phyloP scores from a whole-genome alignment of 2,797 vertebrate genomes.

The Sebastolobus altivelis region DNA sequence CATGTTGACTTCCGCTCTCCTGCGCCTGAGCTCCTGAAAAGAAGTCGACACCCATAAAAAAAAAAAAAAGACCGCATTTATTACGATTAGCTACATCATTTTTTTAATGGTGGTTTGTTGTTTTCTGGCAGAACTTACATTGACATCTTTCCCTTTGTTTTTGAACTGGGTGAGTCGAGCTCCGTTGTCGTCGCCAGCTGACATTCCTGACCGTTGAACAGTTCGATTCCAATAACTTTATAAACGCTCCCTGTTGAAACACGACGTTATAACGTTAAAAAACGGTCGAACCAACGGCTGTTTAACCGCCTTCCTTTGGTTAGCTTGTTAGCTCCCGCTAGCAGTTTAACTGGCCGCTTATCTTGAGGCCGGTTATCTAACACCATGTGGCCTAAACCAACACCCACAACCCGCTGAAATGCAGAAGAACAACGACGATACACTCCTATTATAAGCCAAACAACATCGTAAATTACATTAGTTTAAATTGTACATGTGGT shows the following conservation, averaged over 20 bases:
- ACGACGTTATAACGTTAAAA: background rate
- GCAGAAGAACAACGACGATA: background rate
- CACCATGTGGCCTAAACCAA: slow-evolving; percentile 59
- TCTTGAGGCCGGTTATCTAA: slow-evolving; percentile 57
- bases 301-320: too few relatives aligned
- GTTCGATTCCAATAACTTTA: background rate
- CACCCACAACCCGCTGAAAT: background rate
- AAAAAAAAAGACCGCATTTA: too few relatives aligned
- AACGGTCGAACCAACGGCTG: background rate
- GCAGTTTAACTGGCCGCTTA: background rate
- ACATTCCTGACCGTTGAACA: slow-evolving; percentile 79
- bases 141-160: slow-evolving; percentile 93
- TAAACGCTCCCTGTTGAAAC: slow-evolving; percentile 1
- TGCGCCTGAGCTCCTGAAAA: slow-evolving; percentile 89
- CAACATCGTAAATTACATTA: background rate
- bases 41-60: background rate
- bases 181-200: slow-evolving; percentile 83
- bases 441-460: accelerated
- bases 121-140: slow-evolving; percentile 78
- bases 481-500: background rate
- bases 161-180: slow-evolving; percentile 92
- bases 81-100: accelerated
- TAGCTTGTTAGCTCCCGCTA: background rate
- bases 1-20: slow-evolving; percentile 91
- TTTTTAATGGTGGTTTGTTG: too few relatives aligned